phyloP scores from a whole-genome alignment of 2,888 invertebrate species.

The Autographa pulchrina region DNA sequence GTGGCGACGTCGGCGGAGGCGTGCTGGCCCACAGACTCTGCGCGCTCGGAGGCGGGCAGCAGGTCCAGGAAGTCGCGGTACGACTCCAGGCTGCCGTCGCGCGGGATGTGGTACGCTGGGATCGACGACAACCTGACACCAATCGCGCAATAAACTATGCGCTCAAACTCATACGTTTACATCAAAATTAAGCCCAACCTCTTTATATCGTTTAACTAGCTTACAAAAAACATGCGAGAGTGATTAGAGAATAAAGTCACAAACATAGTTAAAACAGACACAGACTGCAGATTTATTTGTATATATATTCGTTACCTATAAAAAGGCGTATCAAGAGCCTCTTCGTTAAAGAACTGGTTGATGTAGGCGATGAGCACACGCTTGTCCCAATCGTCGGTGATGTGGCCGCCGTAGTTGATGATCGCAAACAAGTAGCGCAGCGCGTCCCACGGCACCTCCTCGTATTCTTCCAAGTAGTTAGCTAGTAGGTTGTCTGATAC shows the following conservation, averaged over 20 bases:
- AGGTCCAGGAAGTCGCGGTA: constrained; percentile 95
- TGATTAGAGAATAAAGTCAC: too few relatives aligned
- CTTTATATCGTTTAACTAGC: too few relatives aligned
- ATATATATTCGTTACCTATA: constrained; percentile 85
- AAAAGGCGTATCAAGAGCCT: constrained; percentile 90
- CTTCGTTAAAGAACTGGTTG: constrained; percentile 94
- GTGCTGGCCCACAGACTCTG: constrained; percentile 97
- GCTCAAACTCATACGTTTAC: neutral
- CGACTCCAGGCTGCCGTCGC: constrained; percentile 94
- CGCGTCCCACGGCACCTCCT: constrained; percentile 97
- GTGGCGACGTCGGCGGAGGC: constrained; percentile 97
- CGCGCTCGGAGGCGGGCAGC: constrained; percentile 94
- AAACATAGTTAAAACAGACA: neutral
- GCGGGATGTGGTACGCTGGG: constrained; percentile 94
- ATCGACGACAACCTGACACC: constrained; percentile 91
- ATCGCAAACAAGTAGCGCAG: constrained; percentile 96
- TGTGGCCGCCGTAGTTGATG: constrained; percentile 97
- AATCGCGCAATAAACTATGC: neutral
- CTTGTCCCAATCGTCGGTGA: constrained; percentile 93
- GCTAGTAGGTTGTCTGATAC: constrained; percentile 95
- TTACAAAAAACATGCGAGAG: too few relatives aligned
- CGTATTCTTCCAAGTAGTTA: constrained; percentile 95
- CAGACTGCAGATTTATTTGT: too few relatives aligned
- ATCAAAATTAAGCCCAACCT: too few relatives aligned
- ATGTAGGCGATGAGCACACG: constrained; percentile 95